Conservation (phyloP, 2,888 invertebrate genomes). For the Nomada fucata region DNA sequence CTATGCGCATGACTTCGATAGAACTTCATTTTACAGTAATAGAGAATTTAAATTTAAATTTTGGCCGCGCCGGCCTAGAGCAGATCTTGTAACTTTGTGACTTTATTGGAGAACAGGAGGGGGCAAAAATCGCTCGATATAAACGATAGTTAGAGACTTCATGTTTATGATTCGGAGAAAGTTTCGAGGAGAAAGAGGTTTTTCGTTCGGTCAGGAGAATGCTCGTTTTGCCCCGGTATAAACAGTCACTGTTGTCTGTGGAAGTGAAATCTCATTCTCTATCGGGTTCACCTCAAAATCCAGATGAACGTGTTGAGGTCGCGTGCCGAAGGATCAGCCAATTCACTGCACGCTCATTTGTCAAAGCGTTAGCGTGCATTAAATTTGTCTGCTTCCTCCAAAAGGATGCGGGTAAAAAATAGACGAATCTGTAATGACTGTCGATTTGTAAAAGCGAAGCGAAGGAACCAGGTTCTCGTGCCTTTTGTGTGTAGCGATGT, state of each 20-base stretch:
- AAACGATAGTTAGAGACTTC: no score
- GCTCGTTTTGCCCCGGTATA: background rate
- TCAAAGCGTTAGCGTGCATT: conserved; percentile 40
- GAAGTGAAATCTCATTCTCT: background rate
- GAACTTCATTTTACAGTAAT: no score
- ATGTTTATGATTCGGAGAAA: no score
- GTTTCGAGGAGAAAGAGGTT: no score
- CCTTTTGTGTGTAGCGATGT: background rate
- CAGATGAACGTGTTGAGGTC: conserved; percentile 8
- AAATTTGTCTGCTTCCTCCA: conserved; percentile 39
- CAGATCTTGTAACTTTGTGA: no score
- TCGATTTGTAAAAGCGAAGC: background rate
- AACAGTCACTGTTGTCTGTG: background rate
- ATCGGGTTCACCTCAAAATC: background rate
- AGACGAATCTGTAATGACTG: background rate
- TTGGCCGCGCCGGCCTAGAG: no score
- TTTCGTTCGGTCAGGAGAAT: no score
- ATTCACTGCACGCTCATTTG: conserved; percentile 44
- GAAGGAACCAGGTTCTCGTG: background rate
- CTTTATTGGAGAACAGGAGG: no score
- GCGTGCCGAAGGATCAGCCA: conserved; percentile 38
- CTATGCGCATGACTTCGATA: no score
- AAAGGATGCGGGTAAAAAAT: conserved; percentile 3
- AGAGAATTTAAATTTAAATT: no score
- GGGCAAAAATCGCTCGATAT: no score